These are phyloP conservation scores for Halcyon leucocephala DNA, from an alignment of 2,797 vertebrate genomes.

Conservation along the genomic window DNA sequence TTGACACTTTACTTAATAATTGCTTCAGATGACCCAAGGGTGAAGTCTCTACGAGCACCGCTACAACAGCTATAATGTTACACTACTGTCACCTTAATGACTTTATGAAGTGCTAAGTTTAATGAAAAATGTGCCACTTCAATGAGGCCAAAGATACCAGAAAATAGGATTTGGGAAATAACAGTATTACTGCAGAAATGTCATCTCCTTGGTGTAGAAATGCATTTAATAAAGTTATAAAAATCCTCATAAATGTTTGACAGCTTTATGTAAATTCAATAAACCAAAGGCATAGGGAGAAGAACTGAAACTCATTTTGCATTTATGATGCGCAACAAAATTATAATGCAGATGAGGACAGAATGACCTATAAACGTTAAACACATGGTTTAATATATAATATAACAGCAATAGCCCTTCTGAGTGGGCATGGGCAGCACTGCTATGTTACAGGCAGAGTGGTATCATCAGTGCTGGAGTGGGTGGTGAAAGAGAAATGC, in stretches of 20 bases:
- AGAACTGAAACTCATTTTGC: constrained; percentile 52
- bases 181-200: constrained; percentile 49
- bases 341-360: constrained; percentile 61
- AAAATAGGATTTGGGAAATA: constrained; percentile 70
- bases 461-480: not conserved
- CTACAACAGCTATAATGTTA: not conserved
- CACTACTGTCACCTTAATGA: constrained; percentile 41
- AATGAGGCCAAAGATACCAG: constrained; percentile 53
- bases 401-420: not conserved
- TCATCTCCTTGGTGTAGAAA: constrained; percentile 59
- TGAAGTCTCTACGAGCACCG: not conserved
- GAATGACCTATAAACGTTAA: constrained; percentile 69
- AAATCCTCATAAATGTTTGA: constrained; percentile 61
- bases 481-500: not conserved
- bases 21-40: constrained; percentile 42
- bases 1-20: constrained; percentile 49
- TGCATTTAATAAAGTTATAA: constrained; percentile 71
- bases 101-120: constrained; percentile 33
- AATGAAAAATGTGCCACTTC: constrained; percentile 66
- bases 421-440: not conserved
- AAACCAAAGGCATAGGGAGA: constrained; percentile 53
- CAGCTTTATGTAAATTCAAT: constrained; percentile 76
- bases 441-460: not conserved
- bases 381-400: constrained; percentile 22
- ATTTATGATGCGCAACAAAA: constrained; percentile 63